These are phyloP conservation scores for Leptopilina drosophilae DNA, from an alignment of 2,888 invertebrate genomes.

Conservation along the genomic window DNA sequence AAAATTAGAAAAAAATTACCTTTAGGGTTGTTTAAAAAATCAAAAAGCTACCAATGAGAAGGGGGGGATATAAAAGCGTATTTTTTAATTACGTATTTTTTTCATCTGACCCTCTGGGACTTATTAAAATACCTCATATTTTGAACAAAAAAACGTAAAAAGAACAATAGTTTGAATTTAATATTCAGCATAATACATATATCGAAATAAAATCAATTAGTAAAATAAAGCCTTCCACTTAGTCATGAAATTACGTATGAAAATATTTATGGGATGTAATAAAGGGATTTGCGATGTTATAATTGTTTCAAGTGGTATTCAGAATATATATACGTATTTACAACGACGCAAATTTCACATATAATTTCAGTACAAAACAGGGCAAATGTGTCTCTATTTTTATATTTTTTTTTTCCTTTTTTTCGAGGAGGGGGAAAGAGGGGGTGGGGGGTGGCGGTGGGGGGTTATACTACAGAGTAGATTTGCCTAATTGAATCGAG, in stretches of 20 bases:
- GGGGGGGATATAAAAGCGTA: too few species aligned
- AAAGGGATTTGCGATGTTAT: neutral
- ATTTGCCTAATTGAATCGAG: constrained; percentile 37
- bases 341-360: neutral
- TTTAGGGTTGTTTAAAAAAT: too few species aligned
- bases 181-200: neutral
- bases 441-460: too few species aligned
- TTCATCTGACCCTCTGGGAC: too few species aligned
- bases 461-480: neutral
- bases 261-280: neutral
- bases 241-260: neutral
- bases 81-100: too few species aligned
- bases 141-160: too few species aligned
- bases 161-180: neutral
- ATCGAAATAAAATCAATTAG: neutral
- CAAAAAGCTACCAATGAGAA: too few species aligned
- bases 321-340: neutral
- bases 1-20: too few species aligned
- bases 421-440: too few species aligned
- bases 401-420: too few species aligned
- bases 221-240: neutral
- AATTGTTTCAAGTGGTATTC: constrained; percentile 30
- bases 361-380: neutral
- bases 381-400: constrained; percentile 6
- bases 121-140: too few species aligned